A percentile compares a stretch with the other conserved stretches of the same genome.
Evolutionary conservation across 2,113 vertebrate genomes (phyloP).

Genomic region (Sebastes fasciatus): DNA sequence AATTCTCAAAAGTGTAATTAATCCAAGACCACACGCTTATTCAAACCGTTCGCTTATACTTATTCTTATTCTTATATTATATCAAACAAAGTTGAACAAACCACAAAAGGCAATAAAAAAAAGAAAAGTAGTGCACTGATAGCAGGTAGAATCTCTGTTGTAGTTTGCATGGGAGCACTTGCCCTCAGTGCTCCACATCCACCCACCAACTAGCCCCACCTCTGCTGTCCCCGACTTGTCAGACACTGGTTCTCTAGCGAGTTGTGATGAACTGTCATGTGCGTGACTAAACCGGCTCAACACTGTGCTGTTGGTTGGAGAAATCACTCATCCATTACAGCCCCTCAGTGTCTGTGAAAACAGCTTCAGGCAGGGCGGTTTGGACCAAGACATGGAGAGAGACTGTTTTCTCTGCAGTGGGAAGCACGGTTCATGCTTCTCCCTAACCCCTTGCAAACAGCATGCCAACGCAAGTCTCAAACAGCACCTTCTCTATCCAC

Average conservation of each 20-base stretch:
- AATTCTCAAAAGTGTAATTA: neutral
- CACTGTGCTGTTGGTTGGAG: constrained; percentile 53
- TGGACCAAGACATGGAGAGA: constrained; percentile 58
- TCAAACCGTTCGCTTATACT: neutral
- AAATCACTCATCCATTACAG: constrained; percentile 75
- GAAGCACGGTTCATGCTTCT: constrained; percentile 60
- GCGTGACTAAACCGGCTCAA: constrained; percentile 73
- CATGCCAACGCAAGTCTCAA: constrained; percentile 74
- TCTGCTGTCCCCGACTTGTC: constrained; percentile 62
- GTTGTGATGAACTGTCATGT: constrained; percentile 73
- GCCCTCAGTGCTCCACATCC: constrained; percentile 51
- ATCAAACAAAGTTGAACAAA: neutral
- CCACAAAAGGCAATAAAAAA: neutral
- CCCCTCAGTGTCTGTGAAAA: constrained; percentile 75
- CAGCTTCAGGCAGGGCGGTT: constrained; percentile 70
- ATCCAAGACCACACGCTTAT: neutral
- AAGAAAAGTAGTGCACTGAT: neutral
- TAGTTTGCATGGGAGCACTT: constrained; percentile 31
- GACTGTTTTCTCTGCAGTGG: constrained; percentile 67
- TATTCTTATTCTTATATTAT: neutral
- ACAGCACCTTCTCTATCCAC: constrained; percentile 77
- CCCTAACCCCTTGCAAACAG: constrained; percentile 72
- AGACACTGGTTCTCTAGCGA: constrained; percentile 60
- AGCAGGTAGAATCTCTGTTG: constrained; percentile 60
- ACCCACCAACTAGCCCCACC: constrained; percentile 46